phyloP scores from a whole-genome alignment of 2,888 invertebrate species.

The Apamea sordens region DNA sequence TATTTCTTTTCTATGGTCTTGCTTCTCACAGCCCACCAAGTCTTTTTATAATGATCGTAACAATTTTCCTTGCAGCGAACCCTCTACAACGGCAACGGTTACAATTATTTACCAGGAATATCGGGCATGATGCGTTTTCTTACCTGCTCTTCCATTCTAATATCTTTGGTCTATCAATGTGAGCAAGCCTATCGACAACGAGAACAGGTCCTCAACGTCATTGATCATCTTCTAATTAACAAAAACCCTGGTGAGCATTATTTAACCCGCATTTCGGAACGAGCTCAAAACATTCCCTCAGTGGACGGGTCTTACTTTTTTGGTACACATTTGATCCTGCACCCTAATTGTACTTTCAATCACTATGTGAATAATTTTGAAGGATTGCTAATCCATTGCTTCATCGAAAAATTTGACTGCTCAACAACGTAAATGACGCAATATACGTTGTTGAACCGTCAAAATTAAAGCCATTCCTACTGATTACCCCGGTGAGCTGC shows the following conservation, averaged over 20 bases:
- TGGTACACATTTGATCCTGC: background rate
- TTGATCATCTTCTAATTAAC: constrained; percentile 78
- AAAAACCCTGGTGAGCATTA: constrained; percentile 76
- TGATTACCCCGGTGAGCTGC: background rate
- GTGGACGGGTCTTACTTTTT: background rate
- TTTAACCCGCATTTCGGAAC: background rate
- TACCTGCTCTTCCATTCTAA: constrained; percentile 74
- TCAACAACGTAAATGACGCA: background rate
- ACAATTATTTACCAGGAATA: constrained; percentile 72
- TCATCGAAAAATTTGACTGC: no score
- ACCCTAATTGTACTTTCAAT: background rate
- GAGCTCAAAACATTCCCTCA: background rate
- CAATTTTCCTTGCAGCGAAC: constrained; percentile 68
- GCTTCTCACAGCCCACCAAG: background rate
- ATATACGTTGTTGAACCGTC: no score
- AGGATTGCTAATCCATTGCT: no score
- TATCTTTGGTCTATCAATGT: constrained; percentile 77
- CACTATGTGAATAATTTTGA: background rate
- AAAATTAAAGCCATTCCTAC: no score
- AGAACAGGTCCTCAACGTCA: constrained; percentile 74
- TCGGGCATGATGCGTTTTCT: constrained; percentile 75
- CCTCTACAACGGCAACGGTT: constrained; percentile 52
- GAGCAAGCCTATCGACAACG: constrained; percentile 77
- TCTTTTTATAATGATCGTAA: background rate
- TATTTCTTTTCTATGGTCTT: background rate